A percentile compares a stretch with the other conserved stretches of the same genome.
These are phyloP conservation scores for Hypotaenidia philippensis DNA, from an alignment of 2,797 vertebrate genomes.

Conservation along the genomic window DNA sequence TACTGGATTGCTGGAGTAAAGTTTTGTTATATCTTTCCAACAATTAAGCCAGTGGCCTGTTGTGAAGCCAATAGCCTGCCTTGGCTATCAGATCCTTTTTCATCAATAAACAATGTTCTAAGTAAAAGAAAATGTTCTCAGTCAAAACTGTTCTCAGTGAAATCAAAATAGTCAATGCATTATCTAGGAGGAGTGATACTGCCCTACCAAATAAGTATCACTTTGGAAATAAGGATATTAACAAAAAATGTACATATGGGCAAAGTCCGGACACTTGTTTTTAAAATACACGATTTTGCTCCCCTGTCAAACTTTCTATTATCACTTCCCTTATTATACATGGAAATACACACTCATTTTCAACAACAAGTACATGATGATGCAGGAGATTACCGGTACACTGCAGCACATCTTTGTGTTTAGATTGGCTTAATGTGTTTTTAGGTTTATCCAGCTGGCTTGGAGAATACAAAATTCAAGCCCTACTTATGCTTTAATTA, in stretches of 20 bases:
- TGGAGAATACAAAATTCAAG: conserved; percentile 19
- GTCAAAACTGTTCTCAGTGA: conserved; percentile 39
- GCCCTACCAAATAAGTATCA: conserved; percentile 41
- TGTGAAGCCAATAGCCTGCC: background rate
- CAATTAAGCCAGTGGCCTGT: background rate
- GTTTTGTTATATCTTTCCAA: background rate
- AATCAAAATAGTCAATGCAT: conserved; percentile 46
- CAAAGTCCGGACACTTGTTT: conserved; percentile 44
- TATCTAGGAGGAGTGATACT: conserved; percentile 16
- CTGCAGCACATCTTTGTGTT: background rate
- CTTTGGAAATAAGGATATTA: conserved; percentile 38
- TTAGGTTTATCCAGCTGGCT: background rate
- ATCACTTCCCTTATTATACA: background rate
- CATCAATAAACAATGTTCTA: background rate
- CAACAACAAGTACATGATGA: background rate
- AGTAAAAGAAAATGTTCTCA: conserved; percentile 2
- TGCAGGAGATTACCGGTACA: background rate
- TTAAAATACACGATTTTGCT: conserved; percentile 1
- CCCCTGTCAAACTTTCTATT: conserved; percentile 17
- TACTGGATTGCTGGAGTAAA: background rate
- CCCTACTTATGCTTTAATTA: conserved; percentile 22
- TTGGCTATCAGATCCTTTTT: conserved; percentile 41
- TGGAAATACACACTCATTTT: background rate
- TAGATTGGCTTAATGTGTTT: conserved; percentile 10
- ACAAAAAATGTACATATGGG: conserved; percentile 19